phyloP scores from a whole-genome alignment of 2,888 invertebrate genomes.

The Standfussiana lucernea region DNA sequence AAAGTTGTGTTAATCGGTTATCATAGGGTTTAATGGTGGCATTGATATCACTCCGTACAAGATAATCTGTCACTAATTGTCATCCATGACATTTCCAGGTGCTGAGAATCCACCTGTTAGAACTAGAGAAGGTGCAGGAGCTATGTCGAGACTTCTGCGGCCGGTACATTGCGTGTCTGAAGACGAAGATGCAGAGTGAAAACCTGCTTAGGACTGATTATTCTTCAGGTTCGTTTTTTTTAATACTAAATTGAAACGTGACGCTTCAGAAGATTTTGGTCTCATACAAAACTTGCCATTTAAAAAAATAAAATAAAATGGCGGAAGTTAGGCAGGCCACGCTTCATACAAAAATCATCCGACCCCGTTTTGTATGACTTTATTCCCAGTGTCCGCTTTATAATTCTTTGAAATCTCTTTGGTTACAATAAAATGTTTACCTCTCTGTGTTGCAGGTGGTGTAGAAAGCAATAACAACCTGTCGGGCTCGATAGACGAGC shows the following conservation, averaged over 20 bases:
- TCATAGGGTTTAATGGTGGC: too few species aligned
- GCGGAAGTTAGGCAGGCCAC: too few species aligned
- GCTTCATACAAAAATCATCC: too few species aligned
- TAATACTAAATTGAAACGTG: too few species aligned
- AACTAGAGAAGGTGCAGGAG: slow-evolving; percentile 98
- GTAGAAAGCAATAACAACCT: slow-evolving; percentile 89
- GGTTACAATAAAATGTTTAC: too few species aligned
- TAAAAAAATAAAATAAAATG: too few species aligned
- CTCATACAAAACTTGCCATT: too few species aligned
- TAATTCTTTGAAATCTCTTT: too few species aligned
- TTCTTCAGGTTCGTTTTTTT: slow-evolving; percentile 91
- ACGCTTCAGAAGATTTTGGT: too few species aligned
- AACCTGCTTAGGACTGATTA: slow-evolving; percentile 95
- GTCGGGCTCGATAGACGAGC: slow-evolving; percentile 86
- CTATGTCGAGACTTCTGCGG: slow-evolving; percentile 98
- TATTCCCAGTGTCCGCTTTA: too few species aligned
- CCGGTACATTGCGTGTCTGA: slow-evolving; percentile 97
- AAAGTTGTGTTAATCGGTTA: too few species aligned
- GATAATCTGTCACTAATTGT: background rate
- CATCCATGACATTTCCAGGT: slow-evolving; percentile 92
- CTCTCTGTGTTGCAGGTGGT: slow-evolving; percentile 76
- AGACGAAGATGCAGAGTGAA: slow-evolving; percentile 97
- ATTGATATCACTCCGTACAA: background rate
- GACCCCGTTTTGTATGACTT: too few species aligned
- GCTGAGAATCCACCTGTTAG: slow-evolving; percentile 96